Evolutionary conservation across 2,888 invertebrate genomes (phyloP), one percentile per base, ranked within the genome.

Genomic region (Brenthis hecate): DNA sequence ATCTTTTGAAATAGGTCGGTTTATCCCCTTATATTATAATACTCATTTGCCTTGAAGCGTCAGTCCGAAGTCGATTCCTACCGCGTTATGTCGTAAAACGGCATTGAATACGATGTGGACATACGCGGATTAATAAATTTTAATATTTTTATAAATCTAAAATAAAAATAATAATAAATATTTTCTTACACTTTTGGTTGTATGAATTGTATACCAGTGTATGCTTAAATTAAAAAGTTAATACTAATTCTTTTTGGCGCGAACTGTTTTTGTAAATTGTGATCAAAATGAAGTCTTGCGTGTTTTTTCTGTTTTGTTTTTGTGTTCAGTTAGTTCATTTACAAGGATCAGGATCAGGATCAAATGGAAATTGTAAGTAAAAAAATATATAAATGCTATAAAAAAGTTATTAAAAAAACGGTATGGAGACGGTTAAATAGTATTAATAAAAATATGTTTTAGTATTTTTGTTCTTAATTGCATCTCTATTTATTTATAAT

Each of bases 341-440:
- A 68, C 87, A 88, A 84, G 85, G 72, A n/a, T 28, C 72, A 14
- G 90, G 88, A 58, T 78, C 74, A 6, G 78, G 88, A 58, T 78
- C 74, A 6, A 78, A 87, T 80, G 90, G 90, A 68, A 90, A 88
- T 73, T 77, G 90, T 90, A 74, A 89, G 90, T 87, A 57, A 56
- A 48, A 36, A 23, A 54, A 23, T 13, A 55, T 3, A 54, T 23
- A 8, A 2, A 43, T 43, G 8, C 11, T 43, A 43, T 43, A 43
- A 43, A 43, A 11, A 8, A 0, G 11, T 43, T 43, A 43, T 11
- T 43, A 43, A 11, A 43, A 36, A 43, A 43, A 43, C 36, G 2
- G 8, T 8, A 36, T 36, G 28, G 28, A 28, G 28, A 4, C 28
- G 3, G 5, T 28, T 28, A 36, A 8, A 36, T 36, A 36, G 6